phyloP scores from a whole-genome alignment of 2,797 vertebrate species.

The Typhlichthys subterraneus region DNA sequence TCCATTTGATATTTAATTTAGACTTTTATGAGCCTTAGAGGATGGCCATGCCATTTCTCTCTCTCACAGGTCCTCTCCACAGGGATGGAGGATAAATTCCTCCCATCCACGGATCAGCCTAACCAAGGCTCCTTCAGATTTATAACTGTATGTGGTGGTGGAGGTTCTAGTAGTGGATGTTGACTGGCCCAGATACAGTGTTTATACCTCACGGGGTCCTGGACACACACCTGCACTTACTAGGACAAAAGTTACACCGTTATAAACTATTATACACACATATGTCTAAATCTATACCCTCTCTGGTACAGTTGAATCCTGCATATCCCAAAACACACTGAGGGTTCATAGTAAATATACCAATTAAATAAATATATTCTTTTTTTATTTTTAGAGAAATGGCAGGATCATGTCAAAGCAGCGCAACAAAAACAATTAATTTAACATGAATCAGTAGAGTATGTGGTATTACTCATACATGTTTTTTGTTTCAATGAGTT shows the following conservation, averaged over 20 bases:
- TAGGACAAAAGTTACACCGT: constrained; percentile 25
- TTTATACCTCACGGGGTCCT: constrained; percentile 10
- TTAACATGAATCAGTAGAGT: constrained; percentile 87
- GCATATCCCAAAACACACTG: neutral
- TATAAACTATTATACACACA: too few relatives aligned
- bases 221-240: constrained; percentile 26
- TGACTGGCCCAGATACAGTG: constrained; percentile 43
- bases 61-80: constrained; percentile 66
- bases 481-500: constrained; percentile 82
- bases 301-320: neutral
- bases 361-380: too few relatives aligned
- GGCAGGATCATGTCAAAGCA: neutral
- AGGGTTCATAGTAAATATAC: too few relatives aligned
- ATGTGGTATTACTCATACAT: constrained; percentile 75
- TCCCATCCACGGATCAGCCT: constrained; percentile 65
- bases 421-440: constrained; percentile 82
- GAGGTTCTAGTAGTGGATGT: constrained; percentile 39
- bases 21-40: constrained; percentile 83
- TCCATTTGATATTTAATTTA: constrained; percentile 87
- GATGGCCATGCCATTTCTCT: constrained; percentile 77
- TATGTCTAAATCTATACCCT: too few relatives aligned
- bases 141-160: constrained; percentile 63
- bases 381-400: too few relatives aligned
- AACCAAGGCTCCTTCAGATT: constrained; percentile 66
- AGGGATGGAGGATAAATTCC: constrained; percentile 79